These are phyloP conservation scores for Chouioia cunea DNA, from an alignment of 2,888 invertebrate species.

Conservation along the genomic window DNA sequence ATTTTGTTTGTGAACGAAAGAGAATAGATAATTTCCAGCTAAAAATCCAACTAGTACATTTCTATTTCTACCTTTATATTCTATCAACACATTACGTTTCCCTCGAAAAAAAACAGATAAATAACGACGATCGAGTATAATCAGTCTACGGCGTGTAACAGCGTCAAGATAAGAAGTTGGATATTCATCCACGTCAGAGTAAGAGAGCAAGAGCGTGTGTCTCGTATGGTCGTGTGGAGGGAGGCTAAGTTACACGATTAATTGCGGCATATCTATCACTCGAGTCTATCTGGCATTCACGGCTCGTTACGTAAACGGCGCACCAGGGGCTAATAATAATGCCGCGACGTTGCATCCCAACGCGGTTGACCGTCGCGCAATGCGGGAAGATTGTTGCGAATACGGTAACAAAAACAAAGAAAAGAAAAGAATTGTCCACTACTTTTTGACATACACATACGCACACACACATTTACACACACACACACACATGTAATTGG, in stretches of 20 bases:
- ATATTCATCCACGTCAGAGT: conserved; percentile 44
- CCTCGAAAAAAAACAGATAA: neutral
- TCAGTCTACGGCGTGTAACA: too few species aligned
- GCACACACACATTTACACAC: too few species aligned
- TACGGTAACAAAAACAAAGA: conserved; percentile 58
- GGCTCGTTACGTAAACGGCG: conserved; percentile 61
- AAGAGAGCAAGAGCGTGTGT: too few species aligned
- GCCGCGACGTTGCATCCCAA: conserved; percentile 45
- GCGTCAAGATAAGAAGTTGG: conserved; percentile 34
- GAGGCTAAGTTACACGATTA: conserved; percentile 54
- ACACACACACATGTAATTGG: too few species aligned
- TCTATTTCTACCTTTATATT: too few species aligned
- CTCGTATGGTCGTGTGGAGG: too few species aligned
- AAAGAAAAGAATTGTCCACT: too few species aligned
- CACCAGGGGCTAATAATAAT: conserved; percentile 59
- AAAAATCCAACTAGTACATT: too few species aligned
- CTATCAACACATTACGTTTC: too few species aligned
- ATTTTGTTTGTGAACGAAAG: too few species aligned
- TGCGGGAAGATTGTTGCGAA: conserved; percentile 64
- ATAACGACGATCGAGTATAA: neutral
- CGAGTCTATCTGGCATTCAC: conserved; percentile 63
- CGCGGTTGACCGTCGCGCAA: conserved; percentile 45
- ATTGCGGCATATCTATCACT: conserved; percentile 59
- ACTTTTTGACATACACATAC: too few species aligned
- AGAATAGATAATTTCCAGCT: too few species aligned